A percentile compares a stretch with the other conserved stretches of the same genome.
Conservation (phyloP, 2,888 invertebrate genomes). For the Bugula neritina region DNA sequence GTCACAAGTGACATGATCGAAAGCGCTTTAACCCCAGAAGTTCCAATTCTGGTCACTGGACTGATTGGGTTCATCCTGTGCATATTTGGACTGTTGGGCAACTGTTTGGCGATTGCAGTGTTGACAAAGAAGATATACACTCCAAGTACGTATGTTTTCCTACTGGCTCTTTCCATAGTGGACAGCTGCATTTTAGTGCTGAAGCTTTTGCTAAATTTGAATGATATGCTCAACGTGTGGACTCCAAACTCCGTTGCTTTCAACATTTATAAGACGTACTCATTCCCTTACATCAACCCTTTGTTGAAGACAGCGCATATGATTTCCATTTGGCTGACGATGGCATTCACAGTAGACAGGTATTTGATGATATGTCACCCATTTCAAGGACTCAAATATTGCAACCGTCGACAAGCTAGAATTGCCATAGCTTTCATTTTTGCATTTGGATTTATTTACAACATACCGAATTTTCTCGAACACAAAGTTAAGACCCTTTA, state of each 20-base stretch:
- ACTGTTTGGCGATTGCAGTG: conserved; percentile 47
- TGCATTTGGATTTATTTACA: conserved; percentile 43
- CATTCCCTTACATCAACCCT: conserved; percentile 49
- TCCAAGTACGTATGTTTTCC: conserved; percentile 50
- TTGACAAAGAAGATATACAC: conserved; percentile 45
- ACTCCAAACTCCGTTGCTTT: conserved; percentile 31
- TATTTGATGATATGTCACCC: conserved; percentile 54
- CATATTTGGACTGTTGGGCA: conserved; percentile 47
- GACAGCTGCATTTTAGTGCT: conserved; percentile 47
- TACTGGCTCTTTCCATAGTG: conserved; percentile 47
- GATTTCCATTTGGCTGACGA: conserved; percentile 50
- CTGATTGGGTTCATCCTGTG: conserved; percentile 47
- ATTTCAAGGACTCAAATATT: conserved; percentile 47
- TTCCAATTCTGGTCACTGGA: conserved; percentile 37
- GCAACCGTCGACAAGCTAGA: conserved; percentile 42
- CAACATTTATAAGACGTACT: conserved; percentile 37
- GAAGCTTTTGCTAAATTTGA: conserved; percentile 41
- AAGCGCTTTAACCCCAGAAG: too few relatives aligned
- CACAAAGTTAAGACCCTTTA: conserved; percentile 37
- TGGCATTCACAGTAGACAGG: conserved; percentile 51
- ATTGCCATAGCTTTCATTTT: conserved; percentile 41
- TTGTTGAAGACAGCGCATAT: conserved; percentile 49
- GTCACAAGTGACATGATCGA: too few relatives aligned
- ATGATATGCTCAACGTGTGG: conserved; percentile 37
- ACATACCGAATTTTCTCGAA: conserved; percentile 49